These are phyloP conservation scores for Cydia strobilella DNA, from an alignment of 1,140 invertebrate genomes.

Conservation along the genomic window DNA sequence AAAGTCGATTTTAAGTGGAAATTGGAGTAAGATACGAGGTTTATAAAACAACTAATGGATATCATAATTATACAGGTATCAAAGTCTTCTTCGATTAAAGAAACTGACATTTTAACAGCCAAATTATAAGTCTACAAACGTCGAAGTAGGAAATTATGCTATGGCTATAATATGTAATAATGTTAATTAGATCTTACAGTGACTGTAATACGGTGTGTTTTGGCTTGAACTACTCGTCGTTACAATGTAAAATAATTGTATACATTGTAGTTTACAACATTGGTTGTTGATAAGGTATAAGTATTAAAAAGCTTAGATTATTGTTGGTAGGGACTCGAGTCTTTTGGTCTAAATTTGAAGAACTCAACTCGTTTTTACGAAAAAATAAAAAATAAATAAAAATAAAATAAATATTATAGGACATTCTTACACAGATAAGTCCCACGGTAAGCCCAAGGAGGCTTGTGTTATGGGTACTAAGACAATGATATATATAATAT, in stretches of 20 bases:
- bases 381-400: no score
- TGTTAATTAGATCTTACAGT: neutral
- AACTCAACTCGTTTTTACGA: no score
- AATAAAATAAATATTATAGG: no score
- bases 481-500: no score
- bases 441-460: no score
- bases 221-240: neutral
- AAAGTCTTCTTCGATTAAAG: neutral
- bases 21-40: neutral
- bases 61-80: neutral
- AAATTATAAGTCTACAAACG: neutral
- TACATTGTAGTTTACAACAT: neutral
- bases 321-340: no score
- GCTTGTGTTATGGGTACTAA: no score
- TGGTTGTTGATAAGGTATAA: neutral
- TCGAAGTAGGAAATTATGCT: neutral
- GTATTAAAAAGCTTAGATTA: neutral
- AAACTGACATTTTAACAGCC: slow-evolving; percentile 8
- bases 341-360: no score
- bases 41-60: neutral
- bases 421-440: no score
- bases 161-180: neutral
- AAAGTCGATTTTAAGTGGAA: neutral
- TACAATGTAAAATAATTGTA: neutral
- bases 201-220: neutral